A percentile compares a stretch with the other conserved stretches of the same genome.
phyloP scores from a whole-genome alignment of 2,888 invertebrate species.

The Drosophila lutescens region DNA sequence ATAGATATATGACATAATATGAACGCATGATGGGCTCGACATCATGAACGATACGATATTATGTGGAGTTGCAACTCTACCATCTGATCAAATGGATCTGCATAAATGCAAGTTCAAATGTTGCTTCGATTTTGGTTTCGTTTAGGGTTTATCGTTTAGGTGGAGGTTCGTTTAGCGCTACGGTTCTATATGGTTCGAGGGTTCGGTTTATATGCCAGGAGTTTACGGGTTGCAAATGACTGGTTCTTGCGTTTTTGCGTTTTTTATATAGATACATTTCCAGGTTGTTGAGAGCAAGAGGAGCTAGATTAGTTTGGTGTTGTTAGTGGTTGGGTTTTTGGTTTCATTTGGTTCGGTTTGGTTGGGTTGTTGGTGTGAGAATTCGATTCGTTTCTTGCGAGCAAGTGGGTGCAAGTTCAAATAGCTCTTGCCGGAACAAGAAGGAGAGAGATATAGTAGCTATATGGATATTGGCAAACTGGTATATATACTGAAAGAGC shows the following conservation, averaged over 20 bases:
- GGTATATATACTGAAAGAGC: constrained; percentile 28
- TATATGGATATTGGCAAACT: constrained; percentile 34
- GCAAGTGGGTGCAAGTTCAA: constrained; percentile 68
- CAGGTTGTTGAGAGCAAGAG: constrained; percentile 46
- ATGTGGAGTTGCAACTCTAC: constrained; percentile 84
- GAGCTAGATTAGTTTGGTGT: constrained; percentile 42
- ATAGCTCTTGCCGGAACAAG: constrained; percentile 67
- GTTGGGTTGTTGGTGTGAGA: constrained; percentile 29
- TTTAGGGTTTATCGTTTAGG: constrained; percentile 60
- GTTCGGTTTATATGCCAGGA: constrained; percentile 57
- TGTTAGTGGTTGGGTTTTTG: constrained; percentile 29
- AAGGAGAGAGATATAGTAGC: constrained; percentile 28
- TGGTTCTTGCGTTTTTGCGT: constrained; percentile 33
- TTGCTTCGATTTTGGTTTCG: constrained; percentile 57
- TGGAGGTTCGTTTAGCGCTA: constrained; percentile 51
- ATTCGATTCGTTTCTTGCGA: constrained; percentile 46
- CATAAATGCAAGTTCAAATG: constrained; percentile 81
- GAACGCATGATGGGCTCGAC: constrained; percentile 76
- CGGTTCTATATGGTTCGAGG: constrained; percentile 38
- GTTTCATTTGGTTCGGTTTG: not conserved
- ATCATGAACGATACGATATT: constrained; percentile 82
- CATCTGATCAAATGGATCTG: constrained; percentile 83
- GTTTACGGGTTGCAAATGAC: constrained; percentile 65
- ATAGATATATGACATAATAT: constrained; percentile 80
- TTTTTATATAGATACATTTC: constrained; percentile 35